Conservation (phyloP, 2,797 vertebrate species). For the Atherinosoma microstoma region DNA sequence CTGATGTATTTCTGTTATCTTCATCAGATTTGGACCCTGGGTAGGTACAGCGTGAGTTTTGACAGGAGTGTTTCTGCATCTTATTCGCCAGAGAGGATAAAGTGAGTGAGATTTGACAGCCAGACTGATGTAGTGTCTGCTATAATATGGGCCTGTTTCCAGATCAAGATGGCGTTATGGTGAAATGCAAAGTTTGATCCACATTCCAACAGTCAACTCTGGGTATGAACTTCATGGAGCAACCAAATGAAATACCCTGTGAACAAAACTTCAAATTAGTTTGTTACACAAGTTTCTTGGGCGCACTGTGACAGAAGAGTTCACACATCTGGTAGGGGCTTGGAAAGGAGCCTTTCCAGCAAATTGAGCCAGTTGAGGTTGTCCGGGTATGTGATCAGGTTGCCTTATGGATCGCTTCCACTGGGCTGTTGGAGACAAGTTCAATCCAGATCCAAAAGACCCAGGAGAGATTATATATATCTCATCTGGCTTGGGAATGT, state of each 20-base stretch:
- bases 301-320: slow-evolving; percentile 7
- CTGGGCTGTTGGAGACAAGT: not conserved
- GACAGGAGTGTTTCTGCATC: not conserved
- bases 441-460: not conserved
- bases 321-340: slow-evolving; percentile 17
- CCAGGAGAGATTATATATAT: slow-evolving; percentile 5
- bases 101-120: not conserved
- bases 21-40: not conserved
- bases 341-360: not conserved
- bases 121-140: slow-evolving; percentile 3
- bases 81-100: not conserved
- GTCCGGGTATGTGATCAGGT: slow-evolving; percentile 7
- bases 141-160: not conserved
- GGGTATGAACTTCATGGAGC: not conserved
- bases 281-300: slow-evolving; percentile 6
- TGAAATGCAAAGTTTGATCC: not conserved
- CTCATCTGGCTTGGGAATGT: not conserved
- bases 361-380: not conserved
- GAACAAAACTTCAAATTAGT: slow-evolving; percentile 3
- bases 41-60: not conserved
- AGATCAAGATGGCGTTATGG: not conserved
- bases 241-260: not conserved
- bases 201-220: not conserved
- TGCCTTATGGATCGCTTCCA: slow-evolving; percentile 1
- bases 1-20: not conserved